A percentile compares a stretch with the other conserved stretches of the same genome.
Conservation (phyloP, 2,888 invertebrate species). For the Taphrorychus bicolor region DNA sequence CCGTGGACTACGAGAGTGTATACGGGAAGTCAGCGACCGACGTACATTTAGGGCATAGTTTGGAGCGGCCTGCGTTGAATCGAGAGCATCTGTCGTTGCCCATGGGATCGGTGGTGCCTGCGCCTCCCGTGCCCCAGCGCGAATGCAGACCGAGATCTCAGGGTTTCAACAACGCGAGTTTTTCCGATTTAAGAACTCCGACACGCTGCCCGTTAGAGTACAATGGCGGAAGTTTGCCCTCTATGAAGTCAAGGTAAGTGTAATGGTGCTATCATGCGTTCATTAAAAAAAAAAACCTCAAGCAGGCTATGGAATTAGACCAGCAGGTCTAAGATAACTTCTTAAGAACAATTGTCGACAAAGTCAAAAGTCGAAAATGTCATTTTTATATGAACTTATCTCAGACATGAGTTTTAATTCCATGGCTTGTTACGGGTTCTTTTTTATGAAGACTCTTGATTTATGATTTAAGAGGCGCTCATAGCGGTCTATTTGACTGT, state of each 20-base stretch:
- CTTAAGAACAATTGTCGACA: no score
- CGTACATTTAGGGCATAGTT: slow-evolving; percentile 1
- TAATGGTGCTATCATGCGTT: no score
- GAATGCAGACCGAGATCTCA: slow-evolving; percentile 67
- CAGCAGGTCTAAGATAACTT: no score
- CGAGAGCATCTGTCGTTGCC: slow-evolving; percentile 59
- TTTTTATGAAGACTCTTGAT: no score
- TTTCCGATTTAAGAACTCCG: slow-evolving; percentile 57
- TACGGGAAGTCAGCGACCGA: slow-evolving; percentile 71
- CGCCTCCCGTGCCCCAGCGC: slow-evolving; percentile 68
- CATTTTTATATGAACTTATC: no score
- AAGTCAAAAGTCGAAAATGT: no score
- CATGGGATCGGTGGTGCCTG: slow-evolving; percentile 55
- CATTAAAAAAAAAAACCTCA: no score
- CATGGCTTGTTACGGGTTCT: no score
- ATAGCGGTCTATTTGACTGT: no score
- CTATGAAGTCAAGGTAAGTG: slow-evolving; percentile 57
- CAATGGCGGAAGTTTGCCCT: slow-evolving; percentile 58
- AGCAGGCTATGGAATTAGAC: no score
- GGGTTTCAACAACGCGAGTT: slow-evolving; percentile 61
- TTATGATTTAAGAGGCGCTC: no score
- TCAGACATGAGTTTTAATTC: no score
- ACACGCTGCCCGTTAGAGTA: slow-evolving; percentile 59
- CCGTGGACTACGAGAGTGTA: slow-evolving; percentile 62
- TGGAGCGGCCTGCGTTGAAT: slow-evolving; percentile 49